Percentiles rank a stretch among this genome's conserved stretches.
phyloP scores from a whole-genome alignment of 2,113 vertebrate genomes.

The Colaptes auratus region DNA sequence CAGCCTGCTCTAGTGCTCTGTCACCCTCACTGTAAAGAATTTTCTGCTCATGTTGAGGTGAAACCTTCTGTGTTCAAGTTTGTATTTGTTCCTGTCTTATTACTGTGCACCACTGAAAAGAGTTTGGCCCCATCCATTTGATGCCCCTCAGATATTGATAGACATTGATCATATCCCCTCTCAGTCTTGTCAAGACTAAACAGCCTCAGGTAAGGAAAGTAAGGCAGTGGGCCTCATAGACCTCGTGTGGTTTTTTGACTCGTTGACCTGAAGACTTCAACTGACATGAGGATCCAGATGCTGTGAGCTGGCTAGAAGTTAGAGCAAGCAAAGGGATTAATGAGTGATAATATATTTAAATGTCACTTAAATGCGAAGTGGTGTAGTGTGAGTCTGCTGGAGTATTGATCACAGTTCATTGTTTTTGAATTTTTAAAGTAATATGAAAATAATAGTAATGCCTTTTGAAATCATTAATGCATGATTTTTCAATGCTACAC shows the following conservation, averaged over 20 bases:
- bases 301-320: background rate
- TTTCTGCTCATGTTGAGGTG: too few relatives aligned
- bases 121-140: too few relatives aligned
- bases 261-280: background rate
- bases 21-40: too few relatives aligned
- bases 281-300: background rate
- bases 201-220: background rate
- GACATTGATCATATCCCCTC: too few relatives aligned
- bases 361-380: background rate
- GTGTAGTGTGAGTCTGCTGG: background rate
- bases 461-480: background rate
- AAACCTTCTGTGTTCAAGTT: too few relatives aligned
- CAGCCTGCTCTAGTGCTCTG: too few relatives aligned
- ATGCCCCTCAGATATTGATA: too few relatives aligned
- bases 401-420: background rate
- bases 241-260: background rate
- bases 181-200: too few relatives aligned
- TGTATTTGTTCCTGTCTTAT: too few relatives aligned
- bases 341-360: background rate
- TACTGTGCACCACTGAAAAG: too few relatives aligned
- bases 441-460: background rate
- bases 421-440: background rate
- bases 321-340: background rate
- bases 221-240: background rate
- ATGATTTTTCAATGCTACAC: background rate